These are phyloP conservation scores for Pongo pygmaeus DNA, from an alignment of 2,113 vertebrate species.

Conservation along the genomic window DNA sequence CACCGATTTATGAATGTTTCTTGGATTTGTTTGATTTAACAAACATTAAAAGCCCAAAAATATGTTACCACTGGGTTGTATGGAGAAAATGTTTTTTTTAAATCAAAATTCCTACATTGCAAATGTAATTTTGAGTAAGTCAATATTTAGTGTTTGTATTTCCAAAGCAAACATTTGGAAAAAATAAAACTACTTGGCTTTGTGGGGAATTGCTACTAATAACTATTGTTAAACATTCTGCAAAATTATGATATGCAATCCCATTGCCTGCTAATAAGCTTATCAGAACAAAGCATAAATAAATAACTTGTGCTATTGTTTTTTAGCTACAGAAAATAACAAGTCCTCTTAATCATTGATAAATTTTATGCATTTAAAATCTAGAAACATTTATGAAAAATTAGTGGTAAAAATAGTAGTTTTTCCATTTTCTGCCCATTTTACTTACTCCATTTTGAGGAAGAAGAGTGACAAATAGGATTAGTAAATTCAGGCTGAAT, in stretches of 20 bases:
- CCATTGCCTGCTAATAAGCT: conserved; percentile 14
- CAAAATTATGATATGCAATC: conserved; percentile 31
- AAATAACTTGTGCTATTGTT: background rate
- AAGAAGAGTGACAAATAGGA: background rate
- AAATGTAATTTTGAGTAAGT: conserved; percentile 62
- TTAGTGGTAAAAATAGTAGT: background rate
- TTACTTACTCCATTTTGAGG: background rate
- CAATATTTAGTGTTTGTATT: conserved; percentile 62
- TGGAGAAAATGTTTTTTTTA: background rate
- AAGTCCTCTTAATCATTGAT: conserved; percentile 12
- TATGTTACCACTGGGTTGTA: background rate
- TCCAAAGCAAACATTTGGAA: conserved; percentile 50
- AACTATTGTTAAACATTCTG: conserved; percentile 31
- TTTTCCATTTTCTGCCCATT: background rate
- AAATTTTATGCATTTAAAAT: conserved; percentile 39
- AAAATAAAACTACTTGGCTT: conserved; percentile 17
- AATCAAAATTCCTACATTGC: conserved; percentile 6
- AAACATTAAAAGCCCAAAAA: conserved; percentile 40
- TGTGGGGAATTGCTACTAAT: conserved; percentile 48
- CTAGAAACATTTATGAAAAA: conserved; percentile 20
- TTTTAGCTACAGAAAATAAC: conserved; percentile 50
- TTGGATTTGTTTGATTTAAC: background rate
- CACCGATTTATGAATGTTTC: conserved; percentile 47
- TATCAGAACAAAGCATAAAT: conserved; percentile 30
- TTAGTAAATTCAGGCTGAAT: background rate